Evolutionary conservation across 2,797 vertebrate genomes (phyloP), one percentile per base, ranked within the genome.

Genomic region (Xiphophorus birchmanni): DNA sequence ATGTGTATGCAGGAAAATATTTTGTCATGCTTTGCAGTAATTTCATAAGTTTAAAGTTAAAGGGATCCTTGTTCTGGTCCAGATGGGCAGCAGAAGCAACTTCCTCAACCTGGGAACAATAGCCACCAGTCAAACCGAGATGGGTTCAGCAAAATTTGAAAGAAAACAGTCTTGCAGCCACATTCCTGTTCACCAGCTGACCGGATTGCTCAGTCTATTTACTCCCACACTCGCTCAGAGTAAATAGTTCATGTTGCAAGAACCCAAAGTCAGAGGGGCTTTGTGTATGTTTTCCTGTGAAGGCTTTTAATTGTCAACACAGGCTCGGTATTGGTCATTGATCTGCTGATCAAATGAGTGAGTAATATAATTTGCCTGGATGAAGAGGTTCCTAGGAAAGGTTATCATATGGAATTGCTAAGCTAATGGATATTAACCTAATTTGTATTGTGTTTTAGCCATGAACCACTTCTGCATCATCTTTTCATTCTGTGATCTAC

Each of bases 161-260:
- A 86, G 88, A 78, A 81, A 74, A 71, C 78, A 73, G 54, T 88
- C 75, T 87, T 58, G 50, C 76, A 79, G 71, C 86, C 78, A 77
- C 86, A 89, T 92, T 92, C 89, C 79, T 26, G 23, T 75, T 79
- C 83, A 83, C 85, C 87, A 88, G 85, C 91, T 92, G 91, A 93
- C 83, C 69, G 73, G 78, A 80, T 76, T 29, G 72, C 32, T 75
- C 52, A 10, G 63, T 63, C 79, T 89, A 76, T 87, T 81, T 35
- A 87, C 91, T 84, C 90, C 87, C 90, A 90, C 89, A 7, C 29
- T 63, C 44, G 29, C 35, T 74, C 72, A 48, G 79, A 80, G 78
- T 85, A 78, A 77, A 89, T 78, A 72, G 67, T 40, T 77, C 73
- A 75, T 82, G 73, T 77, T 73, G 79, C 74, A 79, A 74, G 74